phyloP scores from a whole-genome alignment of 1,140 invertebrate species.

The Ips nitidus region DNA sequence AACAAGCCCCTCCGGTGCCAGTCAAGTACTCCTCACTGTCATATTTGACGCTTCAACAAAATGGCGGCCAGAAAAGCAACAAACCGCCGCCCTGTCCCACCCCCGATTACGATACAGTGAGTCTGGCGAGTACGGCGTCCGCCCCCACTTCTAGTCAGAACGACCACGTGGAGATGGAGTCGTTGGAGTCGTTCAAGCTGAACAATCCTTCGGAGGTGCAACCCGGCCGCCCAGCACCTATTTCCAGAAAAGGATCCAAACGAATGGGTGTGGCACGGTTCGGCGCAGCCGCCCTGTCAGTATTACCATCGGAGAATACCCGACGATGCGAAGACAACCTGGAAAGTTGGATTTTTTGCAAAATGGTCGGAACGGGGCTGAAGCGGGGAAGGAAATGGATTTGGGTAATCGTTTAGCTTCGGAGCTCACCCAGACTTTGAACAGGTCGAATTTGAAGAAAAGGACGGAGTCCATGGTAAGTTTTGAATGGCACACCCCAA shows the following conservation, averaged over 20 bases:
- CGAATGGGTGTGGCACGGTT: slow-evolving; percentile 24
- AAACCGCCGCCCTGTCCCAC: slow-evolving; percentile 60
- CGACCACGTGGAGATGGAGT: slow-evolving; percentile 68
- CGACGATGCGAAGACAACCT: slow-evolving; percentile 60
- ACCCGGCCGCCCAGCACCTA: slow-evolving; percentile 69
- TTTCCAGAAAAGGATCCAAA: slow-evolving; percentile 55
- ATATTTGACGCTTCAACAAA: slow-evolving; percentile 19
- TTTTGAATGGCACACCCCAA: slow-evolving; percentile 18
- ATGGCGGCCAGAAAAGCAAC: not conserved
- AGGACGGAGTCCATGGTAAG: slow-evolving; percentile 67
- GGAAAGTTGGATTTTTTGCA: slow-evolving; percentile 69
- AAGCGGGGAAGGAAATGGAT: slow-evolving; percentile 48
- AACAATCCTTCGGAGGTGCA: slow-evolving; percentile 61
- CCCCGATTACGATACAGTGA: slow-evolving; percentile 62
- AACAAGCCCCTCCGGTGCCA: slow-evolving; percentile 53
- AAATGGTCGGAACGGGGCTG: slow-evolving; percentile 43
- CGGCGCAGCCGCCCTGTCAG: slow-evolving; percentile 50
- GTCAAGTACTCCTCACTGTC: slow-evolving; percentile 48
- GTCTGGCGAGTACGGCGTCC: slow-evolving; percentile 45
- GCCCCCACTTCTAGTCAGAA: slow-evolving; percentile 41
- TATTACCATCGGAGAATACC: slow-evolving; percentile 71
- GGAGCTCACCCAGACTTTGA: slow-evolving; percentile 70
- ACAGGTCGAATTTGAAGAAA: slow-evolving; percentile 70
- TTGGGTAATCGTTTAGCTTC: slow-evolving; percentile 68
- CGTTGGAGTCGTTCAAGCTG: slow-evolving; percentile 69